These are phyloP conservation scores for Apostichopus parvimensis DNA, from an alignment of 35 echinoderm and acorn worm genomes.

Conservation along the genomic window DNA sequence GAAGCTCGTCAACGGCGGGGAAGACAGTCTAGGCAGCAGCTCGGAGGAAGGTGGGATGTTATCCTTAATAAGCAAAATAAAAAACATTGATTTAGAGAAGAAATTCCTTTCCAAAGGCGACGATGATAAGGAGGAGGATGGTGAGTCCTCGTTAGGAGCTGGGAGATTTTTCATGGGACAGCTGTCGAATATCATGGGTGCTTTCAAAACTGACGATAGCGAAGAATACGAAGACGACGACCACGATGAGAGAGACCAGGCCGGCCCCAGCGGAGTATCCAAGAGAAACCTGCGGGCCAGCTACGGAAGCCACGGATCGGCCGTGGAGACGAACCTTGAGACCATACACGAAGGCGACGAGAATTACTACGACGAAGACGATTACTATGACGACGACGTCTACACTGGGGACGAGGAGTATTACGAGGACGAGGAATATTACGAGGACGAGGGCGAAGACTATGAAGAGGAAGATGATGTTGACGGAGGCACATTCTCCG, in stretches of 20 bases:
- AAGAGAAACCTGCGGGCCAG: slow-evolving; percentile 13
- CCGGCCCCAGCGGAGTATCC: slow-evolving; percentile 24
- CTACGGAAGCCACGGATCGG: not conserved
- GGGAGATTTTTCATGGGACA: not conserved
- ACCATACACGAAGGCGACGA: slow-evolving; percentile 28
- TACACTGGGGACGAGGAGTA: not conserved
- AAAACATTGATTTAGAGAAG: slow-evolving; percentile 26
- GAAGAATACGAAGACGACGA: slow-evolving; percentile 21
- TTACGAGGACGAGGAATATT: not conserved
- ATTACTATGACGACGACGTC: not conserved
- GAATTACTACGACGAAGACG: slow-evolving; percentile 16
- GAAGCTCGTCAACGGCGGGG: not conserved
- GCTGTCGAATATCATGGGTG: slow-evolving; percentile 11
- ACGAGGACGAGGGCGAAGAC: not conserved
- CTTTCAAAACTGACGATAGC: slow-evolving; percentile 19
- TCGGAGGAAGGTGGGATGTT: slow-evolving; percentile 9
- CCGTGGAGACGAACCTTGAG: slow-evolving; percentile 17
- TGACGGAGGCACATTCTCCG: not conserved
- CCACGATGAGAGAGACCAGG: not conserved
- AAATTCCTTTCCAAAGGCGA: slow-evolving; percentile 21
- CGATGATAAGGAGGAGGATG: not conserved
- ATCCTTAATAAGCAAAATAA: slow-evolving; percentile 13
- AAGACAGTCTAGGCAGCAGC: not conserved
- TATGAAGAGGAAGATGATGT: not conserved
- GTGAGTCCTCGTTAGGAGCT: not conserved